Base-by-base conservation (phyloP, 2,888 invertebrate genomes). In the Drosophila tripunctata region DNA sequence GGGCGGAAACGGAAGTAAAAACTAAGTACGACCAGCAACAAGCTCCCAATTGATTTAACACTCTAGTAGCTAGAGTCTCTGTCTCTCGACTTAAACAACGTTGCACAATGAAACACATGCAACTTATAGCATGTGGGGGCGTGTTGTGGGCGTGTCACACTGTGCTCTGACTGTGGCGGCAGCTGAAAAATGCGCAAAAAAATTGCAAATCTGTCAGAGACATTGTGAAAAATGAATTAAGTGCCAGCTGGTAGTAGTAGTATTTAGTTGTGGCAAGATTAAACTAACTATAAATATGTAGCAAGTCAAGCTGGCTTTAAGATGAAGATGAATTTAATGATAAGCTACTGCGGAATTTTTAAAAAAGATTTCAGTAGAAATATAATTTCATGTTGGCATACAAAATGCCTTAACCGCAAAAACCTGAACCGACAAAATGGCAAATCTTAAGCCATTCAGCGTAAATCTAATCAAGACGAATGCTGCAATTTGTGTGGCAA, bases 11-110 rank as follows among this genome's bases (percentile, higher is more conserved):
- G 85, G 78, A 87, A 73, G 65, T 78, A 65, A 67, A 65, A 67
- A 66, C 79, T 78, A 81, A 79, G 77, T 81, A 84, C 57, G 68
- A 67, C 48, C 78, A 84, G 82, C 75, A 82, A 77, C 72, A 76
- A 87, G 86, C 70, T 83, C 88, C 88, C 83, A 87, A 84, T 84
- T 87, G 83, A 84, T 82, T 84, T 87, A 87, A 83, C 88, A 78
- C 88, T 64, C 64, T 58, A 69, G 67, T 58, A 58, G 72, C 57
- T n/a, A n/a, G n/a, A 47, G 56, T 19, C n/a, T n/a, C n/a, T 40
- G 54, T 24, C 33, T 31, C 54, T 40, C 60, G 33, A 47, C 68
- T 52, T 48, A 43, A 52, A 36, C 44, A 36, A 24, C 47, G n/a
- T 40, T 66, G 73, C 73, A 76, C 79, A 79, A 76, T 83, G 65